phyloP scores from a whole-genome alignment of 2,797 vertebrate species.

The Gorsachius magnificus region DNA sequence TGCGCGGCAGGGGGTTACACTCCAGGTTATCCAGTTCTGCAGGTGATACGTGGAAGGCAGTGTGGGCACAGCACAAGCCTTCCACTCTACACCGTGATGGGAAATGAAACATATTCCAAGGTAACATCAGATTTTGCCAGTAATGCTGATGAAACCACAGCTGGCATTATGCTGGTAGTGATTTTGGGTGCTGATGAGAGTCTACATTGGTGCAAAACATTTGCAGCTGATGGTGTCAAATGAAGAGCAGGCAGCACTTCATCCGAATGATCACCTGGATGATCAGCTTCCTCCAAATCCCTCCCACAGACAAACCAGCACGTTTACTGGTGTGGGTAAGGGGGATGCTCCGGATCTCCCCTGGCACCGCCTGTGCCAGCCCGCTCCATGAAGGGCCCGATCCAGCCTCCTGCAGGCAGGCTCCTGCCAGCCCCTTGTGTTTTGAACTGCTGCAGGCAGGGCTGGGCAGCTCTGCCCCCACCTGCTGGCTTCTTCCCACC shows the following conservation, averaged over 20 bases:
- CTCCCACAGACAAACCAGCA: neutral
- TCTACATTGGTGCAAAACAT: neutral
- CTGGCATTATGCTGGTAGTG: neutral
- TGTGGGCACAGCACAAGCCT: rapidly evolving
- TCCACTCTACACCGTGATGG: neutral
- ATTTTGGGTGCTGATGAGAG: neutral
- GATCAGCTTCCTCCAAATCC: neutral
- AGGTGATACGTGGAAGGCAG: rapidly evolving
- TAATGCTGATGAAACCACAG: neutral
- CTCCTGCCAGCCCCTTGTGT: neutral
- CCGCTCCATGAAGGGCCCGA: rapidly evolving
- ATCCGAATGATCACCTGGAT: neutral
- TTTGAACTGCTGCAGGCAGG: rapidly evolving
- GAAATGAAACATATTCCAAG: neutral
- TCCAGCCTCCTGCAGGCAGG: neutral
- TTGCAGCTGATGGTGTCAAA: neutral
- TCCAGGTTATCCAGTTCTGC: neutral
- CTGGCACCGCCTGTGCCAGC: neutral
- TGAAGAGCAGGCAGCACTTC: neutral
- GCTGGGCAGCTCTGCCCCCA: neutral
- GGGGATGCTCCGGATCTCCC: neutral
- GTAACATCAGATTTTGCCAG: neutral
- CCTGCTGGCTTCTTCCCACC: neutral
- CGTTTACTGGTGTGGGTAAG: rapidly evolving
- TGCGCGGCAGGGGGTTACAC: rapidly evolving